phyloP scores from a whole-genome alignment of 1,140 invertebrate species.

The Drosophila rufa region DNA sequence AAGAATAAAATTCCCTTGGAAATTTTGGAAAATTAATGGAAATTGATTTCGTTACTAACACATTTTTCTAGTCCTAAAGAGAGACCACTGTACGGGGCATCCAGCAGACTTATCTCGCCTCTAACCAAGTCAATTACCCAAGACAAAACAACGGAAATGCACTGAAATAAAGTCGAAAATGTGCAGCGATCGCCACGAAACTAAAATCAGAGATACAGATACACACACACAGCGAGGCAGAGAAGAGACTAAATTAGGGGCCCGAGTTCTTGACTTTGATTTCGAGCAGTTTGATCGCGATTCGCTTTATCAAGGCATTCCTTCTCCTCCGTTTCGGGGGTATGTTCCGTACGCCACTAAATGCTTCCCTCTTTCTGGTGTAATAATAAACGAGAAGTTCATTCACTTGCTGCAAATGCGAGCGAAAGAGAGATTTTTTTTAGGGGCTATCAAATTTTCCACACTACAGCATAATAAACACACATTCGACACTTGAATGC shows the following conservation, averaged over 20 bases:
- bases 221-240: slow-evolving; percentile 19
- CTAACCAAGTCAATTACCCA: slow-evolving; percentile 62
- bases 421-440: slow-evolving; percentile 6
- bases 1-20: accelerated
- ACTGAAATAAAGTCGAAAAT: slow-evolving; percentile 54
- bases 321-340: slow-evolving; percentile 39
- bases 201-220: slow-evolving; percentile 23
- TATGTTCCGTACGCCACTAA: background rate
- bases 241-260: slow-evolving; percentile 64
- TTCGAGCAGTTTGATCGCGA: slow-evolving; percentile 43
- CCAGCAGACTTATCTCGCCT: background rate
- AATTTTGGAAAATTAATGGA: background rate
- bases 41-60: too few species aligned
- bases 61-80: background rate
- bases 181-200: slow-evolving; percentile 38
- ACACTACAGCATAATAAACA: slow-evolving; percentile 7
- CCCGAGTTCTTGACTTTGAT: slow-evolving; percentile 78
- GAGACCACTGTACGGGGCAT: background rate
- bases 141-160: slow-evolving; percentile 68
- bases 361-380: slow-evolving; percentile 15
- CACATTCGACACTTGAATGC: background rate
- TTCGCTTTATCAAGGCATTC: slow-evolving; percentile 60
- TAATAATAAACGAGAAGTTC: slow-evolving; percentile 70
- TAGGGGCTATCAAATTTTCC: slow-evolving; percentile 42
- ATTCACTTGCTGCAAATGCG: slow-evolving; percentile 55